Evolutionary conservation across 2,797 vertebrate species (phyloP).

Genomic region (Gambelia wislizenii): DNA sequence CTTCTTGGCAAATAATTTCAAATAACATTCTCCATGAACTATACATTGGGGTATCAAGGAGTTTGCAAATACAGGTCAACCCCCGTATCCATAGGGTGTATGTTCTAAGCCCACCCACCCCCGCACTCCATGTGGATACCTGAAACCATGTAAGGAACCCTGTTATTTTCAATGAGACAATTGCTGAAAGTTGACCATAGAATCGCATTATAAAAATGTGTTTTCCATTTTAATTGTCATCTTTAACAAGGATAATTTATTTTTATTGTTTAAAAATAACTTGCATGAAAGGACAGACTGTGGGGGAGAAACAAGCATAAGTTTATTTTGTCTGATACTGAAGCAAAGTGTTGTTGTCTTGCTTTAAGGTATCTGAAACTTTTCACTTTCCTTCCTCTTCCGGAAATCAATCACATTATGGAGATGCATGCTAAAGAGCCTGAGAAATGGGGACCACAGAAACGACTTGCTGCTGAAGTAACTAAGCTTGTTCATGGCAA

Average conservation of each 20-base stretch:
- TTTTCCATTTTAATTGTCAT: background rate
- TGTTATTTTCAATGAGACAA: too few species aligned
- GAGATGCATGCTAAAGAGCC: slow-evolving; percentile 88
- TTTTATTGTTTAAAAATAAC: background rate
- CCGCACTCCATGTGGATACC: too few species aligned
- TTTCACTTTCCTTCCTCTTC: slow-evolving; percentile 92
- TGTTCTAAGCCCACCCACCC: too few species aligned
- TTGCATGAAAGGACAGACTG: too few species aligned
- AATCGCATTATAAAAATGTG: background rate
- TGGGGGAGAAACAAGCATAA: background rate
- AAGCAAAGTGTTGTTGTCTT: slow-evolving; percentile 1
- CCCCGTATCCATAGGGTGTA: too few species aligned
- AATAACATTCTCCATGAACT: background rate
- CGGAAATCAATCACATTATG: slow-evolving; percentile 92
- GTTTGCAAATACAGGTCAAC: background rate
- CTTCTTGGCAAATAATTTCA: background rate
- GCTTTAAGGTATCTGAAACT: slow-evolving; percentile 88
- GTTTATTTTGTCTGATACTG: background rate
- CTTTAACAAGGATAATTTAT: background rate
- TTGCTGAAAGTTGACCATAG: too few species aligned
- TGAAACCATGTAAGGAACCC: too few species aligned
- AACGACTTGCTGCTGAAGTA: slow-evolving; percentile 94
- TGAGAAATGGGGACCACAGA: slow-evolving; percentile 89
- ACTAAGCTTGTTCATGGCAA: slow-evolving; percentile 96
- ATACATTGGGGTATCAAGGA: background rate